A percentile compares a stretch with the other conserved stretches of the same genome.
Evolutionary conservation across 2,888 invertebrate genomes (phyloP).

Genomic region (Escarpia spicata): DNA sequence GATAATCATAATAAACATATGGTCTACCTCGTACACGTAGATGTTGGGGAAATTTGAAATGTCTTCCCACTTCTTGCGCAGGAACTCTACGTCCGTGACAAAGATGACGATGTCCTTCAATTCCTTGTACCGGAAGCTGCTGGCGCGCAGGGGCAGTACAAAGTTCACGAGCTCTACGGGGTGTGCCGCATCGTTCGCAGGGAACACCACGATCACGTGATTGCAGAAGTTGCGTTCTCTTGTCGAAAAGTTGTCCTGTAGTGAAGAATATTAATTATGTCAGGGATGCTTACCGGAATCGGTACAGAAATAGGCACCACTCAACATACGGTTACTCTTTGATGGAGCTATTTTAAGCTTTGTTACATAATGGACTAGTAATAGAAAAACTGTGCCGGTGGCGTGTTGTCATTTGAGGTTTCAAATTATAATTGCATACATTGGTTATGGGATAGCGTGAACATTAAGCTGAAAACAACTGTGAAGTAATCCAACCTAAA

Average conservation of each 20-base stretch:
- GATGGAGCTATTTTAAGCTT: no score
- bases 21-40: neutral
- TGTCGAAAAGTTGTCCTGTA: neutral
- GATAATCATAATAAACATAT: neutral
- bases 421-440: no score
- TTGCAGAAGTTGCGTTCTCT: slow-evolving; percentile 22
- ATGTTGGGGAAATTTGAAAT: slow-evolving; percentile 18
- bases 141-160: slow-evolving; percentile 28
- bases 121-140: slow-evolving; percentile 12
- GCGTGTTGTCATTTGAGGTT: no score
- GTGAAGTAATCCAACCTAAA: no score
- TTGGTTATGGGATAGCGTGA: no score
- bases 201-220: slow-evolving; percentile 32
- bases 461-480: no score
- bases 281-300: neutral
- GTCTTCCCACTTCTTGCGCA: neutral
- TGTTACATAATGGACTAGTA: no score
- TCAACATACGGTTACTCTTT: no score
- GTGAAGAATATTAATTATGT: neutral
- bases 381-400: no score
- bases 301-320: no score
- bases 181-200: neutral
- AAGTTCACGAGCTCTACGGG: slow-evolving; percentile 25
- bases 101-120: slow-evolving; percentile 4
- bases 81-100: neutral